phyloP scores from a whole-genome alignment of 2,797 vertebrate genomes.

The Malurus splendens region DNA sequence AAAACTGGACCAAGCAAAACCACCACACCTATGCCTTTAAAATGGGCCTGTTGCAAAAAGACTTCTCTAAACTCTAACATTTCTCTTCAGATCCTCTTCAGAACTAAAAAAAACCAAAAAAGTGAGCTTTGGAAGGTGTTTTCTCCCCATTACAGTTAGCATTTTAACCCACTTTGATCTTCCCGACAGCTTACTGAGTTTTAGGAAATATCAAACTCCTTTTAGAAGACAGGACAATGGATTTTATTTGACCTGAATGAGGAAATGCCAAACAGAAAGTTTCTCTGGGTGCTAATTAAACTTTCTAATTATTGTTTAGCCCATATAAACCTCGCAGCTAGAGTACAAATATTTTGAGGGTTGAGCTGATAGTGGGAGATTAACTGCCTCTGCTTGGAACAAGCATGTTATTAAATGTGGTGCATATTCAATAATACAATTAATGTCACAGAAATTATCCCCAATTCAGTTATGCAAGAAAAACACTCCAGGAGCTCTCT shows the following conservation, averaged over 20 bases:
- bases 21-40: not conserved
- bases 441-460: not conserved
- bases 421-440: not conserved
- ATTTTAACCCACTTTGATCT: not conserved
- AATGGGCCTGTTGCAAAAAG: not conserved
- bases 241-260: not conserved
- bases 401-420: not conserved
- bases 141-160: not conserved
- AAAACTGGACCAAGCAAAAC: too few species aligned
- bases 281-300: not conserved
- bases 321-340: not conserved
- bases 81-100: not conserved
- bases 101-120: not conserved
- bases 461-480: not conserved
- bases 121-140: not conserved
- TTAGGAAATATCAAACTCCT: not conserved
- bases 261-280: not conserved
- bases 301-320: not conserved
- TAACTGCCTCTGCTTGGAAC: not conserved
- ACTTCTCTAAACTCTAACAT: not conserved
- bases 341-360: not conserved
- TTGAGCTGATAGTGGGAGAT: not conserved
- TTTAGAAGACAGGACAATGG: not conserved
- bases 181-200: not conserved
- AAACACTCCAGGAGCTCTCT: not conserved